A percentile compares a stretch with the other conserved stretches of the same genome.
These are phyloP conservation scores for Lordiphosa andalusiaca DNA, from an alignment of 2,888 invertebrate species.

Conservation along the genomic window DNA sequence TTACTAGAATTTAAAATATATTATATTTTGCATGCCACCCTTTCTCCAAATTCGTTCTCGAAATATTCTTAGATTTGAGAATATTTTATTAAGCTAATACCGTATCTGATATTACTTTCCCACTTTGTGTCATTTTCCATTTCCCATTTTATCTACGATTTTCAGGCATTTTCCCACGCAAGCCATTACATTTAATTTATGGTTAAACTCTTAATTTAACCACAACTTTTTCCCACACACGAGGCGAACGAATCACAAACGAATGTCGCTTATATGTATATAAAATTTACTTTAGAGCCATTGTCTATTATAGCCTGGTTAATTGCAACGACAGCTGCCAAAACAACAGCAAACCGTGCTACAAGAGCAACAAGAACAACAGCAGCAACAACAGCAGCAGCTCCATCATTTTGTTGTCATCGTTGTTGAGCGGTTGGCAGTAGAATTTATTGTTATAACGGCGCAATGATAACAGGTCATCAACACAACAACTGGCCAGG, in stretches of 20 bases:
- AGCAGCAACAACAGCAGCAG: constrained; percentile 19
- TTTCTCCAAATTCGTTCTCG: too few relatives aligned
- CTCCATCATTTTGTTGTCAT: constrained; percentile 52
- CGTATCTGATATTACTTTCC: background rate
- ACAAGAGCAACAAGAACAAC: constrained; percentile 44
- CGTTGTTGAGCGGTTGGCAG: constrained; percentile 44
- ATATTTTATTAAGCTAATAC: background rate
- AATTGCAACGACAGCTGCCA: constrained; percentile 72
- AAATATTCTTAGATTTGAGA: background rate
- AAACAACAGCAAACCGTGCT: constrained; percentile 62
- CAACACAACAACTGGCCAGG: constrained; percentile 52
- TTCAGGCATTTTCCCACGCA: background rate
- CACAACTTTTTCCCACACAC: constrained; percentile 24
- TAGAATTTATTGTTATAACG: constrained; percentile 69
- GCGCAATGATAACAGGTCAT: constrained; percentile 69
- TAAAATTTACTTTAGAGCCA: constrained; percentile 56
- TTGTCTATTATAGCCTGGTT: constrained; percentile 66
- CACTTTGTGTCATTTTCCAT: background rate
- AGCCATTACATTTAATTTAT: background rate
- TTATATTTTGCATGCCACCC: too few relatives aligned
- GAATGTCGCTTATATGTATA: constrained; percentile 7
- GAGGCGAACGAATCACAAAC: constrained; percentile 21
- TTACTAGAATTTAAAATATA: too few relatives aligned
- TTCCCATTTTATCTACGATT: background rate
- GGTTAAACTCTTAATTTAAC: constrained; percentile 11